A percentile compares a stretch with the other conserved stretches of the same genome.
Conservation (phyloP, 2,113 vertebrate species). For the Machaerirhynchus nigripectus region DNA sequence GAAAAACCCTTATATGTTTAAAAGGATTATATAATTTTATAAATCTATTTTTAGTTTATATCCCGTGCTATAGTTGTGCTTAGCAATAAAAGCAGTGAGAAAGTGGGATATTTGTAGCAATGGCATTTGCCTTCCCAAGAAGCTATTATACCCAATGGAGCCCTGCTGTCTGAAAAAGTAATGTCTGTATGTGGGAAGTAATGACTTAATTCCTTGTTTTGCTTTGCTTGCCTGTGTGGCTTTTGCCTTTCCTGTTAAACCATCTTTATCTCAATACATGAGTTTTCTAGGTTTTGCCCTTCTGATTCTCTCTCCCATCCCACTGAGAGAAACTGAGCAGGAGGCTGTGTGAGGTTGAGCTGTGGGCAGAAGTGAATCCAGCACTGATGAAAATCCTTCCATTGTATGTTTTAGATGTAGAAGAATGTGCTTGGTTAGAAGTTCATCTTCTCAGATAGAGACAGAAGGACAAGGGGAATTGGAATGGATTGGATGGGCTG, state of each 20-base stretch:
- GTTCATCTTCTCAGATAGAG: neutral
- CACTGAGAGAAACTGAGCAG: neutral
- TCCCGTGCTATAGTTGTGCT: rapidly evolving
- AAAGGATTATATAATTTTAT: neutral
- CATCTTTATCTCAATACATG: neutral
- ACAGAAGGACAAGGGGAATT: neutral
- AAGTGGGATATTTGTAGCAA: neutral
- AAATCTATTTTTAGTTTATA: neutral
- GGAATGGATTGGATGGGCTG: neutral
- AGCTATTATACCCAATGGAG: rapidly evolving
- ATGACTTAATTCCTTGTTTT: neutral
- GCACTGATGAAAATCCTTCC: neutral
- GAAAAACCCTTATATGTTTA: neutral
- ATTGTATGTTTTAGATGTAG: neutral
- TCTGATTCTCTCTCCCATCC: neutral
- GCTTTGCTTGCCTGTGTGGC: neutral
- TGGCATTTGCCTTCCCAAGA: neutral
- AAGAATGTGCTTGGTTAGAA: neutral
- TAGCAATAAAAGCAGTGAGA: neutral
- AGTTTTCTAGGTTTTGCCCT: neutral
- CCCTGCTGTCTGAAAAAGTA: neutral
- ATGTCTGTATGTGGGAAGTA: neutral
- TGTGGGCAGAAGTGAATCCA: neutral
- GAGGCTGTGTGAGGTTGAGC: neutral
- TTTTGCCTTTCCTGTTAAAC: neutral